These are phyloP conservation scores for Chunga burmeisteri DNA, from an alignment of 2,113 vertebrate species.

Conservation along the genomic window DNA sequence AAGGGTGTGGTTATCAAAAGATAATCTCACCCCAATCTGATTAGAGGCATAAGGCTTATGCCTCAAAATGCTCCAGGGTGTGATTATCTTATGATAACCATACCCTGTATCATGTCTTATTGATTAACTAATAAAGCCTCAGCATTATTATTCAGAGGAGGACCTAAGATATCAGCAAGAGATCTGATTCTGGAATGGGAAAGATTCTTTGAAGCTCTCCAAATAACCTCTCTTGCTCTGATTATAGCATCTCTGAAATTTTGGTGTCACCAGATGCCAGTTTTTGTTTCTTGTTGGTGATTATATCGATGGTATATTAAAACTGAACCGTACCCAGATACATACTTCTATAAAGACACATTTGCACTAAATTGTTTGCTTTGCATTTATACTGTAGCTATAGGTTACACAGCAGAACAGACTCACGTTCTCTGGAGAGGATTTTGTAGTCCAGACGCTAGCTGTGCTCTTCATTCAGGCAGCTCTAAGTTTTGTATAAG, in stretches of 20 bases:
- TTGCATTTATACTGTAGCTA: not conserved
- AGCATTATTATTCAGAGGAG: constrained; percentile 56
- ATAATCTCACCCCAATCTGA: constrained; percentile 72
- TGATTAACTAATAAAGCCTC: constrained; percentile 74
- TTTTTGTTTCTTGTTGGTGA: not conserved
- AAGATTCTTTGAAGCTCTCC: constrained; percentile 1
- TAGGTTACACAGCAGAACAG: not conserved
- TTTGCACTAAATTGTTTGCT: not conserved
- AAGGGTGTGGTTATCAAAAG: constrained; percentile 69
- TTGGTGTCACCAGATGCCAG: not conserved
- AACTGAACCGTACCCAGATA: not conserved
- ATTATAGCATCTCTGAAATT: not conserved
- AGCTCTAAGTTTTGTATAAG: not conserved
- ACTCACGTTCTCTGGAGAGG: not conserved
- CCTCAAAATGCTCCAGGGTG: constrained; percentile 68
- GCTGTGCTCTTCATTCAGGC: not conserved
- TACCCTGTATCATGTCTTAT: constrained; percentile 69
- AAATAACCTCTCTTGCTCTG: not conserved
- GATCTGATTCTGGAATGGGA: constrained; percentile 7
- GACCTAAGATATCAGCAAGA: constrained; percentile 37
- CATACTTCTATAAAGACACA: not conserved
- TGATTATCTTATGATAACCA: constrained; percentile 72
- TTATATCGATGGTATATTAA: not conserved
- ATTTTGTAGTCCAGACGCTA: not conserved
- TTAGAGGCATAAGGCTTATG: constrained; percentile 66